A percentile compares a stretch with the other conserved stretches of the same genome.
Evolutionary conservation across 64 coral and sea anemone species (phyloP).

Genomic region (Montipora foliosa): DNA sequence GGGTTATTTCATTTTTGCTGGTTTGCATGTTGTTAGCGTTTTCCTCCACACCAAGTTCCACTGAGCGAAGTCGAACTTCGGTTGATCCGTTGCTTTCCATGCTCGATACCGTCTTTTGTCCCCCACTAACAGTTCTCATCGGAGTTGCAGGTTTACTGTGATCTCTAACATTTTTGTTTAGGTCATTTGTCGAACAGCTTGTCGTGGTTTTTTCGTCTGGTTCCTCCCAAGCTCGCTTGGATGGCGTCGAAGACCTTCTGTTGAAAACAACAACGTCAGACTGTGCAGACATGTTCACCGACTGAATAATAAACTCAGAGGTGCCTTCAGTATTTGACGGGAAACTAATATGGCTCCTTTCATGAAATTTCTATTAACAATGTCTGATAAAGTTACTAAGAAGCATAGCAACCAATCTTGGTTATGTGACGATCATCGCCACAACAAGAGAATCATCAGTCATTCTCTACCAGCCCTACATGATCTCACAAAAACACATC

Average conservation of each 20-base stretch:
- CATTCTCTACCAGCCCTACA: background rate
- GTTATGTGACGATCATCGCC: background rate
- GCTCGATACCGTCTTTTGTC: constrained; percentile 73
- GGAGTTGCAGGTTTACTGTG: constrained; percentile 42
- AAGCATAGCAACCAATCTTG: constrained; percentile 82
- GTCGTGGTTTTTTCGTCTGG: constrained; percentile 51
- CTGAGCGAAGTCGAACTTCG: constrained; percentile 95
- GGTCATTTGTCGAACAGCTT: constrained; percentile 72
- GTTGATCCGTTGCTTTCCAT: constrained; percentile 63
- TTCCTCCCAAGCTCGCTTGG: constrained; percentile 94
- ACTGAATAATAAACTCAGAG: constrained; percentile 78
- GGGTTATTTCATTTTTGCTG: constrained; percentile 53
- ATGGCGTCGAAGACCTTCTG: constrained; percentile 92
- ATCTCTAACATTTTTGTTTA: constrained; percentile 83
- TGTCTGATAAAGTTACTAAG: constrained; percentile 63
- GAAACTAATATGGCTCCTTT: constrained; percentile 78
- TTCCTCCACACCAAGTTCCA: constrained; percentile 95
- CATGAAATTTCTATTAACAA: constrained; percentile 81
- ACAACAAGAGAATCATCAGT: background rate
- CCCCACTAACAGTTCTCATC: constrained; percentile 58
- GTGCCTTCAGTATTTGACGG: constrained; percentile 47
- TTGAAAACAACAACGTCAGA: constrained; percentile 56
- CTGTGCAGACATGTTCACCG: constrained; percentile 86
- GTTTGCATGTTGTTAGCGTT: constrained; percentile 62
- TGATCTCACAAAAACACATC: background rate